A percentile compares a stretch with the other conserved stretches of the same genome.
Evolutionary conservation across 2,797 vertebrate species (phyloP).

Genomic region (Crypturellus tataupa): DNA sequence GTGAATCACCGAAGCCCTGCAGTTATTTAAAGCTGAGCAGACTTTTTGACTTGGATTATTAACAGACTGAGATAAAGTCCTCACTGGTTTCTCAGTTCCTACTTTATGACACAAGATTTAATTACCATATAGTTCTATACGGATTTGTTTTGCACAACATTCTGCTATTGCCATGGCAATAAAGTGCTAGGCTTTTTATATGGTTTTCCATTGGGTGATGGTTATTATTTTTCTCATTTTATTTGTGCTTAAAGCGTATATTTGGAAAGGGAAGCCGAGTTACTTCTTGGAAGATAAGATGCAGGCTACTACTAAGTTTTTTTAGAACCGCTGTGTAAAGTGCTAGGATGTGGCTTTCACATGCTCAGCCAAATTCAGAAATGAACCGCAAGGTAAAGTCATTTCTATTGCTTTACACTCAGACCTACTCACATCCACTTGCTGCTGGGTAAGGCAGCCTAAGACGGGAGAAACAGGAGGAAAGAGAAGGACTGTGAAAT

Average conservation of each 20-base stretch:
- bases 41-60: not conserved
- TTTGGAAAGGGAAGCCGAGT: conserved; percentile 27
- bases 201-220: conserved; percentile 32
- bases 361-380: not conserved
- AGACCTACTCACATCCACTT: not conserved
- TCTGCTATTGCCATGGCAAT: conserved; percentile 68
- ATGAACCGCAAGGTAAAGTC: not conserved
- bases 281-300: not conserved
- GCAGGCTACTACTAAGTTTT: not conserved
- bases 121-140: not conserved
- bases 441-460: not conserved
- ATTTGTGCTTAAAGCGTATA: conserved; percentile 16
- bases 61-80: not conserved
- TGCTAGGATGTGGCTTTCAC: not conserved
- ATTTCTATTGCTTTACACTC: not conserved
- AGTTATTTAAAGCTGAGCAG: not conserved
- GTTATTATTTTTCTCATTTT: conserved; percentile 36
- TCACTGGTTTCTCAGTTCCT: conserved; percentile 18
- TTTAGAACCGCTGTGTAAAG: not conserved
- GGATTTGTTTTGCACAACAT: conserved; percentile 53
- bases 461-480: not conserved
- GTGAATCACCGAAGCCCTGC: not conserved
- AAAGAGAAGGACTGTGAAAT: not conserved
- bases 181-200: conserved; percentile 44
- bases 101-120: conserved; percentile 22